phyloP scores from a whole-genome alignment of 1,140 invertebrate species.

The Drosophila dunni region DNA sequence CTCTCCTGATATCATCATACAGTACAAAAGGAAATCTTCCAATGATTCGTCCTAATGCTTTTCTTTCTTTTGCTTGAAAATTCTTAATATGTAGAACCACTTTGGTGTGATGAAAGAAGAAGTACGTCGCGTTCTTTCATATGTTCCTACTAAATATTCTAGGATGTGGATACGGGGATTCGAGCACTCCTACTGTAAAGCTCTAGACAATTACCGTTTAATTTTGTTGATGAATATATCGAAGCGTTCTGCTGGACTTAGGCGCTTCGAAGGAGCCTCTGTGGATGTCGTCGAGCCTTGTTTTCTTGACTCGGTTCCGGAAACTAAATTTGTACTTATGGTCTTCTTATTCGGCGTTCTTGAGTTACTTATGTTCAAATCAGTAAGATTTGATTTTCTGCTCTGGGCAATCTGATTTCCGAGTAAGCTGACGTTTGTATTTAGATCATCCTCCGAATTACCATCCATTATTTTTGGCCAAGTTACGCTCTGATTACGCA shows the following conservation, averaged over 20 bases:
- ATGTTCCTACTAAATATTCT: too few species aligned
- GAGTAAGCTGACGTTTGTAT: background rate
- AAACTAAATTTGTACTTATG: background rate
- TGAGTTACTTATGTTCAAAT: background rate
- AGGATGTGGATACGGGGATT: too few species aligned
- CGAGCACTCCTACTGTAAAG: too few species aligned
- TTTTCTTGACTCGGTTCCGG: constrained; percentile 7
- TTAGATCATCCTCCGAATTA: constrained; percentile 33
- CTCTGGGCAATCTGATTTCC: background rate
- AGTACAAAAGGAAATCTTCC: too few species aligned
- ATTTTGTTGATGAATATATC: constrained; percentile 76
- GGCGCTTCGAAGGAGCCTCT: constrained; percentile 40
- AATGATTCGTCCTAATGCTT: too few species aligned
- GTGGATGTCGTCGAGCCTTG: background rate
- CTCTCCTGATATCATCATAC: too few species aligned
- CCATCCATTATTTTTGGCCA: constrained; percentile 62
- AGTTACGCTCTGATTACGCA: constrained; percentile 70
- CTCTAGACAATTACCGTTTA: constrained; percentile 55
- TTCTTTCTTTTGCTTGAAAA: too few species aligned
- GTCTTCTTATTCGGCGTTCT: constrained; percentile 9
- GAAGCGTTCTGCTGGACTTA: constrained; percentile 66
- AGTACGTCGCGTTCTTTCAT: too few species aligned
- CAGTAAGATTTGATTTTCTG: background rate
- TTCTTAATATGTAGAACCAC: too few species aligned
- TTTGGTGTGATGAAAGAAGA: too few species aligned